These are phyloP conservation scores for Myxocyprinus asiaticus DNA, from an alignment of 2,113 vertebrate genomes.

Conservation along the genomic window DNA sequence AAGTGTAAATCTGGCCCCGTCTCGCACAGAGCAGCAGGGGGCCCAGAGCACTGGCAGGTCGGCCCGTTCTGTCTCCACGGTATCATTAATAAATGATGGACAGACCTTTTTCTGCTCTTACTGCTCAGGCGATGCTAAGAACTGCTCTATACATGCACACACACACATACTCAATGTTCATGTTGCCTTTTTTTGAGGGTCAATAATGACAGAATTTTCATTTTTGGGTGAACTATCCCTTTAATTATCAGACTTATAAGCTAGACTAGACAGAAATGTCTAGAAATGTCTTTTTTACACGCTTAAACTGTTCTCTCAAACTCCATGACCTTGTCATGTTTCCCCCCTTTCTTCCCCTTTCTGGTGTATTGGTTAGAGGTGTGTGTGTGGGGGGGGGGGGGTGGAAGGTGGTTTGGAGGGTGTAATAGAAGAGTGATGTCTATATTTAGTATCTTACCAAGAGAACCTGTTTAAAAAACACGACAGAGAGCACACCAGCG, in stretches of 20 bases:
- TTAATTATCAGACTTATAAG: background rate
- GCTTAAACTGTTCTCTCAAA: background rate
- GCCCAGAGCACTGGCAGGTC: slow-evolving; percentile 28
- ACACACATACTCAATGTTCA: too few species aligned
- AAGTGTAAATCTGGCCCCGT: slow-evolving; percentile 31
- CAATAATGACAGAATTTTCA: too few species aligned
- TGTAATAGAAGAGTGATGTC: slow-evolving; percentile 31
- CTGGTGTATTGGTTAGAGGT: background rate
- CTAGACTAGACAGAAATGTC: background rate
- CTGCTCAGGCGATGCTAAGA: background rate
- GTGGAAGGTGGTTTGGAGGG: background rate
- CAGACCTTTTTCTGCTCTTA: slow-evolving; percentile 14
- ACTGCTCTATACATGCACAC: background rate
- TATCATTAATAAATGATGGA: slow-evolving; percentile 38
- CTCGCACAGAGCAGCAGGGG: slow-evolving; percentile 19
- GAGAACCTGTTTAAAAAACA: slow-evolving; percentile 62
- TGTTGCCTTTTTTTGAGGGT: too few species aligned
- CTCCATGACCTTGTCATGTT: slow-evolving; percentile 26
- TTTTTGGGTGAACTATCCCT: too few species aligned
- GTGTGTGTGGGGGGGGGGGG: background rate
- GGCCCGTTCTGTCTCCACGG: slow-evolving; percentile 3
- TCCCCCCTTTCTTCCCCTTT: slow-evolving; percentile 5
- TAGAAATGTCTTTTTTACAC: background rate
- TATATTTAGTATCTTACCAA: slow-evolving; percentile 68
- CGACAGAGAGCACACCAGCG: slow-evolving; percentile 63